These are phyloP conservation scores for Tonatia bakeri DNA, from an alignment of 2,113 vertebrate species.

Conservation along the genomic window DNA sequence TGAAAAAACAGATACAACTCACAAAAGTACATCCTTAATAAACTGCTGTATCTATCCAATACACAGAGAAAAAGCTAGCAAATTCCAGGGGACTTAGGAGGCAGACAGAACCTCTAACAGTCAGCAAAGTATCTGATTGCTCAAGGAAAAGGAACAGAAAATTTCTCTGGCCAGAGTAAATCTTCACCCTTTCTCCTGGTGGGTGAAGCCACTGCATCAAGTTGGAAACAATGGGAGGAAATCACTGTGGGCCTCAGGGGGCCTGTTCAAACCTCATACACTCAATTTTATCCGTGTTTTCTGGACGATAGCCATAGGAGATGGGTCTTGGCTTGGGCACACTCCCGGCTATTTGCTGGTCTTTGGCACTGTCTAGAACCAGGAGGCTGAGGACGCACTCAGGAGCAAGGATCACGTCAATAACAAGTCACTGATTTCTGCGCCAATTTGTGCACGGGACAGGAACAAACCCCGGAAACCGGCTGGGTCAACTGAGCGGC, in stretches of 20 bases:
- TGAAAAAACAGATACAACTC: background rate
- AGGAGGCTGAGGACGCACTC: slow-evolving; percentile 59
- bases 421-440: slow-evolving; percentile 47
- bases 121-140: background rate
- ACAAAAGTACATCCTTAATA: background rate
- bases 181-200: slow-evolving; percentile 69
- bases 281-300: slow-evolving; percentile 71
- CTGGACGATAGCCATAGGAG: slow-evolving; percentile 74
- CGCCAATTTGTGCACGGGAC: slow-evolving; percentile 43
- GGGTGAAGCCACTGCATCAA: slow-evolving; percentile 55
- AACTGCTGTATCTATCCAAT: background rate
- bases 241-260: slow-evolving; percentile 71
- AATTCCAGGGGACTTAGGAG: background rate
- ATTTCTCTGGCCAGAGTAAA: slow-evolving; percentile 48
- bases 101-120: background rate
- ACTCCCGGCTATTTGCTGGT: slow-evolving; percentile 69
- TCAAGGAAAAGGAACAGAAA: slow-evolving; percentile 48
- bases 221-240: slow-evolving; percentile 79
- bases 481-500: slow-evolving; percentile 46
- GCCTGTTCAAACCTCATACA: slow-evolving; percentile 53
- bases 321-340: slow-evolving; percentile 65
- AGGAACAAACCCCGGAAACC: slow-evolving; percentile 69
- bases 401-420: slow-evolving; percentile 48
- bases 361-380: slow-evolving; percentile 70
- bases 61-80: background rate